Evolutionary conservation across 2,797 vertebrate genomes (phyloP), one percentile per base, ranked within the genome.

Genomic region (Apogon talboti): DNA sequence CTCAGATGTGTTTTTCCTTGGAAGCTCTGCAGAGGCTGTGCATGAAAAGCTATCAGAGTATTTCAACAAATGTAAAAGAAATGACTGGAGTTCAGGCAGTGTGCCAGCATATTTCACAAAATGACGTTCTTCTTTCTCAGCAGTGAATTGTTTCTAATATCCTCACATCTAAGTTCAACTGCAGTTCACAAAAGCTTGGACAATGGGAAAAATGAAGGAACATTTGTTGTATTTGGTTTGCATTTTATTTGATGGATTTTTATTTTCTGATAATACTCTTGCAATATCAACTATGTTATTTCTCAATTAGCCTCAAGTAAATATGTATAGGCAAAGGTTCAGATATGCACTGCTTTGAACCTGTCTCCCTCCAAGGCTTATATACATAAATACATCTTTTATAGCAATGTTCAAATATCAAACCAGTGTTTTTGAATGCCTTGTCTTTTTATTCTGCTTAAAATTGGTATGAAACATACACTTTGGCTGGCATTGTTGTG

Each of bases 401-500:
- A 71, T 49, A 55, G 24, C 49, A 11, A 28, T 30, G 15, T 63
- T 65, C 51, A 65, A 71, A 41, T 65, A 73, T 80, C 33, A 53
- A 14, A 54, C 41, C 24, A 0, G 0, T 51, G 49, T 49, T 60
- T 71, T 6, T 59, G 35, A 33, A 59, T 68, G 33, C 42, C 40
- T 61, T 67, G 46, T 45, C 44, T 3, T 71, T 51, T 73, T 70
- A 24, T 5, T 75, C 64, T 59, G 21, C 21, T 24, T 24, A 9
- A 41, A 30, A 70, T 67, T 66, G 24, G 66, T 71, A 52, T 60
- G 30, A 70, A 56, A 52, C 19, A 12, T 11, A 49, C 15, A 61
- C 67, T 66, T 14, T 35, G 2, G 58, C 77, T 74, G 72, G 51
- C 46, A 63, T 30, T 38, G 57, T 43, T 42, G 67, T 40, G 40